Evolutionary conservation across 2,113 vertebrate genomes (phyloP).

Genomic region (Xiphophorus maculatus): DNA sequence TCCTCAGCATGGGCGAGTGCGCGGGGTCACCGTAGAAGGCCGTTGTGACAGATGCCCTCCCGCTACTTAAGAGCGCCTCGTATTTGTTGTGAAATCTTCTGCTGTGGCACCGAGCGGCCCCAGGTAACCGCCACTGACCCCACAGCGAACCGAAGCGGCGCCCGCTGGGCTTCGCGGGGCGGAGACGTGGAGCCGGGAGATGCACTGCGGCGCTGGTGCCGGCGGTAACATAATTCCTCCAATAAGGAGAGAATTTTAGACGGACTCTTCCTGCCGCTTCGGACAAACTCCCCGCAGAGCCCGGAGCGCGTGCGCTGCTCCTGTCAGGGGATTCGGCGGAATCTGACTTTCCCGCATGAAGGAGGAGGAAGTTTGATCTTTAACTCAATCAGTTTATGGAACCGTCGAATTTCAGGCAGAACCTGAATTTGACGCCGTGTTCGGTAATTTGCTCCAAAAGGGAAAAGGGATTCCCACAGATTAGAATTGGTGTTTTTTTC

Average conservation of each 20-base stretch:
- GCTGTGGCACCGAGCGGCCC: slow-evolving; percentile 61
- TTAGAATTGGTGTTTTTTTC: too few species aligned
- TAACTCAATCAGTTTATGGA: neutral
- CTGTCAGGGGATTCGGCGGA: neutral
- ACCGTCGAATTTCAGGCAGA: neutral
- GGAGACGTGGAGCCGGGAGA: slow-evolving; percentile 18
- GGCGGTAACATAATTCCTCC: slow-evolving; percentile 48
- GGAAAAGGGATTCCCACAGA: too few species aligned
- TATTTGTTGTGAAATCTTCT: slow-evolving; percentile 78
- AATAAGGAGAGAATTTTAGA: slow-evolving; percentile 45
- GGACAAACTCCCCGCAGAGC: slow-evolving; percentile 1
- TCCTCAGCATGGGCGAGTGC: slow-evolving; percentile 69
- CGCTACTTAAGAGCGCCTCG: slow-evolving; percentile 59
- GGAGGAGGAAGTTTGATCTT: slow-evolving; percentile 9
- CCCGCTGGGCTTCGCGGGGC: slow-evolving; percentile 59
- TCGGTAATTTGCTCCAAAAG: too few species aligned
- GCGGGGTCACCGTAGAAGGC: slow-evolving; percentile 61
- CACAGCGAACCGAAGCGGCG: slow-evolving; percentile 52
- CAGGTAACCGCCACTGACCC: slow-evolving; percentile 69
- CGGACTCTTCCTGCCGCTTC: neutral
- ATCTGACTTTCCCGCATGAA: neutral
- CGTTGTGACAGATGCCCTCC: slow-evolving; percentile 56
- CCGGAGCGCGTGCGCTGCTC: neutral
- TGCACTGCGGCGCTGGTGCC: slow-evolving; percentile 22
- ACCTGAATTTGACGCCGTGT: neutral